A percentile compares a stretch with the other conserved stretches of the same genome.
These are phyloP conservation scores for Minunthozetes semirufus DNA, from an alignment of 2,888 invertebrate genomes.

Conservation along the genomic window DNA sequence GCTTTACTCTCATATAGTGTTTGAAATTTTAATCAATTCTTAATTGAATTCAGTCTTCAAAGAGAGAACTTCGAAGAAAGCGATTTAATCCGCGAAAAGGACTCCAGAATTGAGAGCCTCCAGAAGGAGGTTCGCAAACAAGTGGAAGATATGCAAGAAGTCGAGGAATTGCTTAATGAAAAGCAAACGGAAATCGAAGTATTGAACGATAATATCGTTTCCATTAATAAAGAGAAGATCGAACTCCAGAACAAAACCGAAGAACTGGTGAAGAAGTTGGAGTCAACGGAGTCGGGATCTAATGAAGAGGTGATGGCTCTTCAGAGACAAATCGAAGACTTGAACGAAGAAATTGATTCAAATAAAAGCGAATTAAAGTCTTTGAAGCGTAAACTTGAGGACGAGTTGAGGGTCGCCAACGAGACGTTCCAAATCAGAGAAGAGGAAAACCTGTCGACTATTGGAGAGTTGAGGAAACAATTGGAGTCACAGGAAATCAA, in stretches of 20 bases:
- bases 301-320: not conserved
- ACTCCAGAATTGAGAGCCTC: not conserved
- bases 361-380: constrained; percentile 49
- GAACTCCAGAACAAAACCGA: not conserved
- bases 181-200: constrained; percentile 2
- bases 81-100: constrained; percentile 7
- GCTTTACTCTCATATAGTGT: not conserved
- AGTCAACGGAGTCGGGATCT: not conserved
- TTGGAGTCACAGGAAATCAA: not conserved
- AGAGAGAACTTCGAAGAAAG: not conserved
- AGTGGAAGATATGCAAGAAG: constrained; percentile 12
- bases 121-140: not conserved
- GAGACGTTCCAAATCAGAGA: not conserved
- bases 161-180: constrained; percentile 1
- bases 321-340: not conserved
- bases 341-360: constrained; percentile 7
- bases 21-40: not conserved
- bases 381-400: constrained; percentile 69
- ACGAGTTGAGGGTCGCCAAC: constrained; percentile 66
- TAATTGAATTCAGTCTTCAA: not conserved
- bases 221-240: not conserved
- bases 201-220: not conserved
- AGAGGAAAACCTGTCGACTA: not conserved
- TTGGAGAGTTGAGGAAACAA: not conserved
- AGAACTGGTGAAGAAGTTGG: not conserved